phyloP scores from a whole-genome alignment of 2,113 vertebrate genomes.

The Paralichthys olivaceus region DNA sequence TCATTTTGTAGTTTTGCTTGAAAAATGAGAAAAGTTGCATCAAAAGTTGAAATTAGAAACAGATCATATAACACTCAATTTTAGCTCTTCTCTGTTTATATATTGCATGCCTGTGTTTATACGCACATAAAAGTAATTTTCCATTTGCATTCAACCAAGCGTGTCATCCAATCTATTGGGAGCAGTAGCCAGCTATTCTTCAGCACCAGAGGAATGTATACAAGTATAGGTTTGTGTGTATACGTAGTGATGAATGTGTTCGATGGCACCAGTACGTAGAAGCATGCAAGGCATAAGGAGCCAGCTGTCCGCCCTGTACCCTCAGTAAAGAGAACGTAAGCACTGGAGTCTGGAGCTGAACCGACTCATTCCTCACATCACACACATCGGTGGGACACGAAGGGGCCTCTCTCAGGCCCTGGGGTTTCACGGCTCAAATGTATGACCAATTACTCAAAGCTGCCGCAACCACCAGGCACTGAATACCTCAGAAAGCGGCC shows the following conservation, averaged over 20 bases:
- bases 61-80: background rate
- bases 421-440: slow-evolving; percentile 34
- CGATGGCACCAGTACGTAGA: slow-evolving; percentile 1
- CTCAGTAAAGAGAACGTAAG: slow-evolving; percentile 51
- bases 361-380: slow-evolving; percentile 61
- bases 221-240: slow-evolving; percentile 13
- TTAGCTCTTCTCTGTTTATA: background rate
- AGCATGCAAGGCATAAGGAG: slow-evolving; percentile 48
- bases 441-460: slow-evolving; percentile 8
- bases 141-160: background rate
- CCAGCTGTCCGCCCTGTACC: slow-evolving; percentile 74
- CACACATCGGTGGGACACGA: slow-evolving; percentile 18
- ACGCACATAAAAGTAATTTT: background rate
- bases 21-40: too few relatives aligned
- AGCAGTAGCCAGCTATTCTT: background rate
- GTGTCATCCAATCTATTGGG: background rate
- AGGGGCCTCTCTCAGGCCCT: slow-evolving; percentile 11
- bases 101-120: background rate
- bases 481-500: slow-evolving; percentile 1
- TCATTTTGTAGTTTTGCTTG: too few relatives aligned
- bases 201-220: background rate
- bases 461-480: background rate
- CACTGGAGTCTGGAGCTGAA: slow-evolving; percentile 36
- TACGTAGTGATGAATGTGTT: slow-evolving; percentile 32
- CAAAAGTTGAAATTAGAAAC: too few relatives aligned